Evolutionary conservation across 2,888 invertebrate species (phyloP), one percentile per base, ranked within the genome.

Genomic region (Miltochrista miniata): DNA sequence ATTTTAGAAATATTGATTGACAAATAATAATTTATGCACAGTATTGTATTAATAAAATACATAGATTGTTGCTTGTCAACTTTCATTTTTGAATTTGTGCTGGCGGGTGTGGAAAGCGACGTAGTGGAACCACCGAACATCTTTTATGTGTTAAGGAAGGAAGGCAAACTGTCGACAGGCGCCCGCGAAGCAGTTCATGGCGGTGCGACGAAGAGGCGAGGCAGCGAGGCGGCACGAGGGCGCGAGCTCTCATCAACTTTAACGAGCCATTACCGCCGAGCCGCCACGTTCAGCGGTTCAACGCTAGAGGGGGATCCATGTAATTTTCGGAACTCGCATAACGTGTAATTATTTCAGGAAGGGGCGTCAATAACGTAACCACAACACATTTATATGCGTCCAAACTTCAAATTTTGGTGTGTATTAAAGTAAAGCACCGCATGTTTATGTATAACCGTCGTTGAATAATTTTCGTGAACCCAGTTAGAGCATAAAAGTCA

Each of bases 231-330:
- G 72, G 72, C 59, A 70, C 71, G 75, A 74, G 80, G 81, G 79
- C 78, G 80, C 77, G 74, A 81, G 81, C 81, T 81, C 88, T 89
- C 90, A 88, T 90, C 90, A 90, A 86, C 82, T 87, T 87, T 89
- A 90, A 90, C 88, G 90, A 90, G 81, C 86, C 86, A 88, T 90
- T 87, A 87, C 89, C 76, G 73, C 72, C 65, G 61, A 59, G 69
- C 73, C 69, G 61, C 60, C 64, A 68, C 72, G 68, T 61, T 68
- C 68, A 59, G 65, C 72, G 58, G 62, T 72, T 67, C 67, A 58
- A 38, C 63, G 52, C 48, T 74, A 76, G 71, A 69, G 76, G 83
- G 82, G 75, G 81, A 79, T 81, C 79, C 79, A 67, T 74, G 83
- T 87, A 85, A 89, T 89, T 85, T 88, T 87, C 85, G 83, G 81